These are phyloP conservation scores for Trachelus stipa DNA, from an alignment of 2,888 invertebrate genomes.

Conservation along the genomic window DNA sequence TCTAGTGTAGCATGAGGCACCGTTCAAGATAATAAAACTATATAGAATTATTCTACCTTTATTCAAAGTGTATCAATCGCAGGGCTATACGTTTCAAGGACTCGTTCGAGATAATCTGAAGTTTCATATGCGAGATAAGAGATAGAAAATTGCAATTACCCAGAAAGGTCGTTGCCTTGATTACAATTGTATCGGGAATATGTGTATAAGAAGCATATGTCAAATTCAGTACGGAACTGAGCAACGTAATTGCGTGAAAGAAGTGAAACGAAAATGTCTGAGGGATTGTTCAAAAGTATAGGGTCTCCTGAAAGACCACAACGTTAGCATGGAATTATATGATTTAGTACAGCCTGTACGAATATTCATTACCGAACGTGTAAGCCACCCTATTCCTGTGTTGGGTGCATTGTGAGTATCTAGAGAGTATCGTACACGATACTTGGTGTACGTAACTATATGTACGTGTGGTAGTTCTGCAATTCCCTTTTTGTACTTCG, in stretches of 20 bases:
- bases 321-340: neutral
- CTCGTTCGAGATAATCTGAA: neutral
- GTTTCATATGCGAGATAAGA: neutral
- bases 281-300: neutral
- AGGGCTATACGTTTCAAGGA: neutral
- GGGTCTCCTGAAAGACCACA: neutral
- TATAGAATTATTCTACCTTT: neutral
- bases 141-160: neutral
- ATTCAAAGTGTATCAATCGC: neutral
- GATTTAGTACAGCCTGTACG: neutral
- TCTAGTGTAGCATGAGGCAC: neutral
- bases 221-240: neutral
- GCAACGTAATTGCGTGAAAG: neutral
- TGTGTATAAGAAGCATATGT: neutral
- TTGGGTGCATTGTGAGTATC: neutral
- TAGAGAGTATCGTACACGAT: neutral
- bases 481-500: slow-evolving; percentile 35
- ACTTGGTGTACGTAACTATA: neutral
- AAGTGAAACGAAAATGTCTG: neutral
- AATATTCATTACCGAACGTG: neutral
- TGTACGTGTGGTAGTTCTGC: slow-evolving; percentile 27
- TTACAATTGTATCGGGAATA: neutral
- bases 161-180: neutral
- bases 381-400: neutral
- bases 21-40: neutral